Conservation (phyloP, 2,888 invertebrate genomes). For the Meghimatium bilineatum region DNA sequence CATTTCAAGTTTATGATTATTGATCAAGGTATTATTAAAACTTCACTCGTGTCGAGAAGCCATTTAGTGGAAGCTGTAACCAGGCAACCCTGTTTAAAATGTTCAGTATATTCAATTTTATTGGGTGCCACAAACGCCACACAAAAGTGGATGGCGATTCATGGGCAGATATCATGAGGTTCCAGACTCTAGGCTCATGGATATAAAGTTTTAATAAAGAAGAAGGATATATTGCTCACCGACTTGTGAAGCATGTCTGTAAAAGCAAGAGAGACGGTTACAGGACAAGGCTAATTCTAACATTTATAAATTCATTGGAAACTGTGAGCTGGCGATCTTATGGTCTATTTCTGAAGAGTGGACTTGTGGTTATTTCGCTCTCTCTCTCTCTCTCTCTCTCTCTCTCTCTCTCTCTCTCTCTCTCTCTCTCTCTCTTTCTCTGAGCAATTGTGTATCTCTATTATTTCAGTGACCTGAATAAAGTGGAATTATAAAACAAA, state of each 20-base stretch:
- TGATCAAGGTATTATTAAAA: constrained; percentile 23
- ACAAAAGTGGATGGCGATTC: background rate
- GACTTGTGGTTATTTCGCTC: too few relatives aligned
- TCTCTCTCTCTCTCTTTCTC: too few relatives aligned
- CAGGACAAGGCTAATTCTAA: constrained; percentile 16
- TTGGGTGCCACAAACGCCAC: background rate
- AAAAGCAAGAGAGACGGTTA: background rate
- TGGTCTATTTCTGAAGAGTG: constrained; percentile 28
- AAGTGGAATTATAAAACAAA: too few relatives aligned
- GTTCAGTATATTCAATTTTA: background rate
- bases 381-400: too few relatives aligned
- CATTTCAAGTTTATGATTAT: constrained; percentile 27
- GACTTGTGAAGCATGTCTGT: background rate
- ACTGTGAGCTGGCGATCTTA: background rate
- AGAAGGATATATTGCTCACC: too few relatives aligned
- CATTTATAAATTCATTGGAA: constrained; percentile 39
- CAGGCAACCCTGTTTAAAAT: constrained; percentile 30
- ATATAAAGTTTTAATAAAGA: too few relatives aligned
- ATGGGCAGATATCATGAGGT: background rate
- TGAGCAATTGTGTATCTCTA: too few relatives aligned
- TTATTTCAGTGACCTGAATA: too few relatives aligned
- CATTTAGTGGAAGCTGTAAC: constrained; percentile 2
- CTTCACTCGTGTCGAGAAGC: constrained; percentile 18
- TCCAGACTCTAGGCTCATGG: too few relatives aligned
- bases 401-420: too few relatives aligned